phyloP scores from a whole-genome alignment of 2,797 vertebrate genomes.

The Gadopsis marmoratus region DNA sequence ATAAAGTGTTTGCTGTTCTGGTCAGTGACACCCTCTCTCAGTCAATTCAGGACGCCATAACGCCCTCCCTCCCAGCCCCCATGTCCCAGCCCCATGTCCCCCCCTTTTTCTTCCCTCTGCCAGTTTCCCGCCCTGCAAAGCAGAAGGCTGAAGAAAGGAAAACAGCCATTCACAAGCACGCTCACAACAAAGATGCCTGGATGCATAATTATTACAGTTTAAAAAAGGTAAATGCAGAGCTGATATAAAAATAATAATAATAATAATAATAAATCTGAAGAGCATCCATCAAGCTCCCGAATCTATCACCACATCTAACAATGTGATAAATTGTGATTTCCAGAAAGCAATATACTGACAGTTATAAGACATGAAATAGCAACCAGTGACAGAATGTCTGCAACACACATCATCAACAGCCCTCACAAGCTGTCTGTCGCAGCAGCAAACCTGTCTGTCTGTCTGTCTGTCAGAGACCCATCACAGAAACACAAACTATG shows the following conservation, averaged over 20 bases:
- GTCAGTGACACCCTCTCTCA: conserved; percentile 18
- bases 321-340: neutral
- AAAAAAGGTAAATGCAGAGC: neutral
- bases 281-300: neutral
- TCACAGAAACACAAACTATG: neutral
- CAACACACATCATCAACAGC: neutral
- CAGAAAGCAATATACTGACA: neutral
- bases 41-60: conserved; percentile 40
- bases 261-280: neutral
- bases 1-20: neutral
- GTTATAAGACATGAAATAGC: neutral
- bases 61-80: conserved; percentile 32
- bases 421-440: too few species aligned
- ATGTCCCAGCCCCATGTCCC: conserved; percentile 29
- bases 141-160: conserved; percentile 62
- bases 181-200: too few species aligned
- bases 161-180: conserved; percentile 33
- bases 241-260: neutral
- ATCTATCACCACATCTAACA: neutral
- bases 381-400: neutral
- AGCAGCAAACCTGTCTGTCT: too few species aligned
- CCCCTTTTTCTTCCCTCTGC: conserved; percentile 46
- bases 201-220: neutral
- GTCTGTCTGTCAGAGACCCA: too few species aligned
- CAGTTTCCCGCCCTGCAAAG: conserved; percentile 83